These are phyloP conservation scores for Megalurothrips usitatus DNA, from an alignment of 2,888 invertebrate genomes.

Conservation along the genomic window DNA sequence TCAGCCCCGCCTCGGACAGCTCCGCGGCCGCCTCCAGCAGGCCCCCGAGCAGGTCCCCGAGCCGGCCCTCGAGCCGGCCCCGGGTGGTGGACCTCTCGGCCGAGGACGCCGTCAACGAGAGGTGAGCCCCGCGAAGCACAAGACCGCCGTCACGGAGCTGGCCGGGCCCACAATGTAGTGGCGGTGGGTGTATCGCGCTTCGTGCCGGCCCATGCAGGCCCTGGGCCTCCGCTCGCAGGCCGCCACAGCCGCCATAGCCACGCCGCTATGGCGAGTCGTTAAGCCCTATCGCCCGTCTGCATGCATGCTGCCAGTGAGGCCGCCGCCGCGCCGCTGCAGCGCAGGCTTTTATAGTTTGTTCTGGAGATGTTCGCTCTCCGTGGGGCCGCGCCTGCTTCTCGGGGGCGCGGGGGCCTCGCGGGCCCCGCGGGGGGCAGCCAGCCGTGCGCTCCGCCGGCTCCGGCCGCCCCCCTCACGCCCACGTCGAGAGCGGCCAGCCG, in stretches of 20 bases:
- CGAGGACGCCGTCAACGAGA: background rate
- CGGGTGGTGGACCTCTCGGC: slow-evolving; percentile 6
- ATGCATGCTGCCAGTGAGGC: background rate
- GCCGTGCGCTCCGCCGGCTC: no score
- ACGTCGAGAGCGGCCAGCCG: no score
- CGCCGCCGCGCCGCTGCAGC: background rate
- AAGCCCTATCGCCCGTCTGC: slow-evolving; percentile 15
- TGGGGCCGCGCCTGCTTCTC: background rate
- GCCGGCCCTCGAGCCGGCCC: background rate
- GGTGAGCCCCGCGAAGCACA: background rate
- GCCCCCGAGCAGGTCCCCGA: background rate
- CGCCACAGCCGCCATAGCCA: background rate
- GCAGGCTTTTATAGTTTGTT: background rate
- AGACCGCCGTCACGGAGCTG: background rate
- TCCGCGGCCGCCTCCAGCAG: background rate
- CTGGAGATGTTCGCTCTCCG: background rate
- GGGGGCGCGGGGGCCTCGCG: no score
- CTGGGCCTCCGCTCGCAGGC: background rate
- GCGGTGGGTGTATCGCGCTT: background rate
- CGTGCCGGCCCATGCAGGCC: background rate
- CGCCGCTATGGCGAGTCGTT: slow-evolving; percentile 4
- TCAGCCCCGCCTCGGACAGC: background rate
- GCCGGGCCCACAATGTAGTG: background rate
- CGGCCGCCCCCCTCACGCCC: no score
- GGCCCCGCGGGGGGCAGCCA: no score